These are phyloP conservation scores for Cetonia aurata DNA, from an alignment of 2,888 invertebrate genomes.

Conservation along the genomic window DNA sequence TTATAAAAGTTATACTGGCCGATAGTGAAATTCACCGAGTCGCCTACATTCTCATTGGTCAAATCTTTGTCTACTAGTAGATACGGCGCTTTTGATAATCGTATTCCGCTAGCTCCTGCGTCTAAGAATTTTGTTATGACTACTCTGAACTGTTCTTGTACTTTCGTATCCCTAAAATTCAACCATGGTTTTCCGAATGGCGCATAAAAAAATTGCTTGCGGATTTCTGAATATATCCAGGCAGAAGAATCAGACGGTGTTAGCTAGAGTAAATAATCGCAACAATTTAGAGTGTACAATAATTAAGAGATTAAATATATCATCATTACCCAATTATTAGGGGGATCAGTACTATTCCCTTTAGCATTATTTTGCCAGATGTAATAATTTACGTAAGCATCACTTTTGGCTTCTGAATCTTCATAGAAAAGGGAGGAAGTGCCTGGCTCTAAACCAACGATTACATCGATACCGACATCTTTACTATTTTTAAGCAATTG, in stretches of 20 bases:
- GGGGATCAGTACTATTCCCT: slow-evolving; percentile 66
- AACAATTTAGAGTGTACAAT: background rate
- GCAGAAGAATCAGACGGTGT: slow-evolving; percentile 69
- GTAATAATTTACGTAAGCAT: slow-evolving; percentile 79
- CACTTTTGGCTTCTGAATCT: slow-evolving; percentile 71
- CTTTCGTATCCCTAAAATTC: slow-evolving; percentile 80
- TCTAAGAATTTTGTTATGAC: slow-evolving; percentile 80
- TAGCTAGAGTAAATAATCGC: slow-evolving; percentile 41
- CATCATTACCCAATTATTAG: slow-evolving; percentile 79
- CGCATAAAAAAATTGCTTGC: slow-evolving; percentile 83
- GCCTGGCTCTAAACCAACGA: slow-evolving; percentile 83
- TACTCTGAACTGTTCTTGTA: slow-evolving; percentile 75
- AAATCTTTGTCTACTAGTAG: slow-evolving; percentile 73
- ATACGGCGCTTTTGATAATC: slow-evolving; percentile 77
- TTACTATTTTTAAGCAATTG: slow-evolving; percentile 68
- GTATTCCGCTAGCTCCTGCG: slow-evolving; percentile 85
- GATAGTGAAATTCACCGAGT: slow-evolving; percentile 57
- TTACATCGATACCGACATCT: slow-evolving; percentile 70
- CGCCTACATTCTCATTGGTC: slow-evolving; percentile 67
- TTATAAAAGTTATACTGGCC: slow-evolving; percentile 75
- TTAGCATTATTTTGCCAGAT: slow-evolving; percentile 76
- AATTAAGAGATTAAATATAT: background rate
- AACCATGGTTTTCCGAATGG: slow-evolving; percentile 85
- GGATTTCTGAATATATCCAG: slow-evolving; percentile 76
- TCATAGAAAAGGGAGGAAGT: slow-evolving; percentile 81